phyloP scores from a whole-genome alignment of 2,888 invertebrate species.

The Lamellibrachia satsuma region DNA sequence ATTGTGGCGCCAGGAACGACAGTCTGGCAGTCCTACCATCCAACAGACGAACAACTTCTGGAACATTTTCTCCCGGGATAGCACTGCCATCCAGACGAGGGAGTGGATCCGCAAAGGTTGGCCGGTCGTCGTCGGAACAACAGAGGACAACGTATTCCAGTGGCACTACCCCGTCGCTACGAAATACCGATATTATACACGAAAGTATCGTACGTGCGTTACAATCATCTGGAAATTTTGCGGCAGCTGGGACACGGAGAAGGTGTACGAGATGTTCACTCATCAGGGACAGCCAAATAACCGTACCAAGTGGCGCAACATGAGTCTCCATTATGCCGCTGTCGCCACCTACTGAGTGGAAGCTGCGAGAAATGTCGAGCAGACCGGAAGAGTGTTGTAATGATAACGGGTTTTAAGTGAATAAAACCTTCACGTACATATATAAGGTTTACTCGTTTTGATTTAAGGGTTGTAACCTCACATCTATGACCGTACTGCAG shows the following conservation, averaged over 20 bases:
- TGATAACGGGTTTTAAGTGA: neutral
- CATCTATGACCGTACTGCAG: no score
- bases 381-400: neutral
- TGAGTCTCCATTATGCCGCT: slow-evolving; percentile 31
- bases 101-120: slow-evolving; percentile 30
- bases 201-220: slow-evolving; percentile 26
- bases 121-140: slow-evolving; percentile 23
- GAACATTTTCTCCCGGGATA: slow-evolving; percentile 17
- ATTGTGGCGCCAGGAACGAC: neutral
- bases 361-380: neutral
- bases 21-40: neutral
- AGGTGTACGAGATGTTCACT: slow-evolving; percentile 24
- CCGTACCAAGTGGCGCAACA: neutral
- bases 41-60: neutral
- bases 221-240: neutral
- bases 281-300: neutral
- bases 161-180: slow-evolving; percentile 39
- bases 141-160: slow-evolving; percentile 30
- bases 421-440: neutral
- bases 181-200: slow-evolving; percentile 25
- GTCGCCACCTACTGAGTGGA: neutral
- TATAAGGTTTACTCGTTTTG: neutral
- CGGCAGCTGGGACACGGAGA: slow-evolving; percentile 21
- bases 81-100: slow-evolving; percentile 22
- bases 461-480: no score